These are phyloP conservation scores for Formica selysi DNA, from an alignment of 1,140 invertebrate genomes.

Conservation along the genomic window DNA sequence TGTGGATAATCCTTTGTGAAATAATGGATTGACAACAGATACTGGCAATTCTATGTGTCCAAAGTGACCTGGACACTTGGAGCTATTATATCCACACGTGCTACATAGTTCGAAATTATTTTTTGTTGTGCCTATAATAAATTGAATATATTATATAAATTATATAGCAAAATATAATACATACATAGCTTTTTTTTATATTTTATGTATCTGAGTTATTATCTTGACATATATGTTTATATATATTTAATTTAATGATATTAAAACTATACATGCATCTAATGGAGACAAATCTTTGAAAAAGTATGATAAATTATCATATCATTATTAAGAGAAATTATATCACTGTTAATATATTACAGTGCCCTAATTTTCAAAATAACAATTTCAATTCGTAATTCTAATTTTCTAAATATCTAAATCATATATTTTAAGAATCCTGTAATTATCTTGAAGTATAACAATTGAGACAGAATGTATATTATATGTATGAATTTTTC, in stretches of 20 bases:
- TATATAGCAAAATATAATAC: slow-evolving; percentile 20
- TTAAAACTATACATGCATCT: slow-evolving; percentile 6
- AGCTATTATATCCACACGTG: slow-evolving; percentile 92
- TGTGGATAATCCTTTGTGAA: slow-evolving; percentile 91
- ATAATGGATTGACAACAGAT: slow-evolving; percentile 96
- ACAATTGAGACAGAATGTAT: no score
- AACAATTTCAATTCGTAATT: no score
- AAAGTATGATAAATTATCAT: no score
- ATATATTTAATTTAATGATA: neutral
- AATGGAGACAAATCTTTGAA: neutral
- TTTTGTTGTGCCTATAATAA: slow-evolving; percentile 87
- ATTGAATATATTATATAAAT: slow-evolving; percentile 9
- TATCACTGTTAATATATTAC: no score
- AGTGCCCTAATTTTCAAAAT: no score
- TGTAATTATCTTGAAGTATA: no score
- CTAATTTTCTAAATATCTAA: no score
- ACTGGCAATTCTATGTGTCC: slow-evolving; percentile 98
- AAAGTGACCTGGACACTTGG: slow-evolving; percentile 96
- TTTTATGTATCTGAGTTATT: no score
- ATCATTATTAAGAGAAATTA: no score
- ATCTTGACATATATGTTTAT: neutral
- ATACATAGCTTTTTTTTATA: neutral
- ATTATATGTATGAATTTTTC: no score
- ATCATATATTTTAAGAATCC: no score
- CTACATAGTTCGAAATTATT: slow-evolving; percentile 91